Percentiles rank a stretch among this genome's conserved stretches.
Conservation (phyloP, 2,113 vertebrate genomes). For the Dicentrarchus labrax region DNA sequence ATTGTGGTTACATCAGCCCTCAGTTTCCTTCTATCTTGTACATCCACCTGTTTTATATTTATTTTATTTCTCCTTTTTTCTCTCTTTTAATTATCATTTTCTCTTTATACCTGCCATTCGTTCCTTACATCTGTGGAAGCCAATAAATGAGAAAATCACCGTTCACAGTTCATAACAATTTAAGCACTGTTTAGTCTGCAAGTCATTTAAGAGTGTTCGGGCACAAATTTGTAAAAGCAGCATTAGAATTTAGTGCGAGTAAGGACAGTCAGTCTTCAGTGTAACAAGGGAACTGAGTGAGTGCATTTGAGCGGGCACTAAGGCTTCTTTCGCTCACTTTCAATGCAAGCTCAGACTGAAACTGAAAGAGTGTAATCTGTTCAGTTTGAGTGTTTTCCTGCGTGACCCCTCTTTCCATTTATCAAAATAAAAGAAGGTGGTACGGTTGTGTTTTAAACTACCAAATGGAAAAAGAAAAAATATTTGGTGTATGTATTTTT, state of each 20-base stretch:
- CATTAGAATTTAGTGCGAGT: neutral
- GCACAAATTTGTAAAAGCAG: neutral
- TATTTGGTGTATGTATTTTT: neutral
- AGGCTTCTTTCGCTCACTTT: neutral
- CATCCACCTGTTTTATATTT: neutral
- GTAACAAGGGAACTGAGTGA: neutral
- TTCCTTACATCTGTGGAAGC: neutral
- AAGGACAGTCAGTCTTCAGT: neutral
- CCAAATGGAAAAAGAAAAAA: neutral
- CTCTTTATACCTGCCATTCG: constrained; percentile 1
- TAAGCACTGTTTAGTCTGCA: neutral
- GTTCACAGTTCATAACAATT: constrained; percentile 15
- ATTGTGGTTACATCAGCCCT: constrained; percentile 14
- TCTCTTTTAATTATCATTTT: constrained; percentile 7
- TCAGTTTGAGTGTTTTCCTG: neutral
- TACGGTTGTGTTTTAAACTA: neutral
- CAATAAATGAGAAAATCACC: constrained; percentile 13
- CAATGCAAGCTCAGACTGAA: neutral
- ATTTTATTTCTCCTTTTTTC: neutral
- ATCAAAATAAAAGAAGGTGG: neutral
- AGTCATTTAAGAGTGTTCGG: constrained; percentile 5
- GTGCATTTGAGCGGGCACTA: neutral
- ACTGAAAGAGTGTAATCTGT: neutral
- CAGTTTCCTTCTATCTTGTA: constrained; percentile 7
- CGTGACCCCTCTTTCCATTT: neutral